Base-by-base conservation (phyloP, 2,888 invertebrate genomes). In the Lasioglossum pauxillum region DNA sequence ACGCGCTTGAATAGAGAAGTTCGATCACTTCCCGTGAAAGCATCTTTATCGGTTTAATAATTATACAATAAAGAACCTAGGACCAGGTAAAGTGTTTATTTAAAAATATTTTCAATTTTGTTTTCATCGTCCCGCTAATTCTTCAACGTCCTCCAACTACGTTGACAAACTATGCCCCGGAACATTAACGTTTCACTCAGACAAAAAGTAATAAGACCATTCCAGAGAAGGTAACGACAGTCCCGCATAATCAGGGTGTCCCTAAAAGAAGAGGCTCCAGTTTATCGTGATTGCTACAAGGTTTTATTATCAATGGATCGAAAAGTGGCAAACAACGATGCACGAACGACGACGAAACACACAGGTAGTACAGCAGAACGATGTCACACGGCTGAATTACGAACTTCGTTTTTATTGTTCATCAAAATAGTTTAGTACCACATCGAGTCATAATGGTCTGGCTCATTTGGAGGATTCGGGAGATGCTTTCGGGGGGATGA, bases 341-440 rank as follows among this genome's bases (percentile, higher is more conserved):
- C 75, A 81, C 80, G 44, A 78, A 88, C 74, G 83, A 87, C 74
- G 72, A 78, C 82, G 72, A 88, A 82, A 90, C 84, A 84, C 80
- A 84, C 83, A 88, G 88, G 86, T 89, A 75, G 78, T 82, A 87
- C 80, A 90, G 80, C 75, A 89, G 80, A 89, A 89, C 81, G 80
- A 86, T 84, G 67, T 87, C 71, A 88, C 83, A 88, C 82, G 82
- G 78, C 83, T 93, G 87, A 91, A 92, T 93, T 92, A 93, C 71
- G 90, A 93, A 93, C 89, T 92, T 92, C 75, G 85, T 93, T 93
- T 94, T 93, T 93, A 93, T 93, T 93, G 88, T 92, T 92, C 91
- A 91, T 90, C 90, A 93, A 92, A 92, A 92, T 93, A 94, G 93
- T 92, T 92, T 92, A 93, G 90, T 93, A 92, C 91, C 93, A 93